Evolutionary conservation across 35 echinoderm and acorn worm species (phyloP), one percentile per base, ranked within the genome.

Genomic region (Lytechinus pictus): DNA sequence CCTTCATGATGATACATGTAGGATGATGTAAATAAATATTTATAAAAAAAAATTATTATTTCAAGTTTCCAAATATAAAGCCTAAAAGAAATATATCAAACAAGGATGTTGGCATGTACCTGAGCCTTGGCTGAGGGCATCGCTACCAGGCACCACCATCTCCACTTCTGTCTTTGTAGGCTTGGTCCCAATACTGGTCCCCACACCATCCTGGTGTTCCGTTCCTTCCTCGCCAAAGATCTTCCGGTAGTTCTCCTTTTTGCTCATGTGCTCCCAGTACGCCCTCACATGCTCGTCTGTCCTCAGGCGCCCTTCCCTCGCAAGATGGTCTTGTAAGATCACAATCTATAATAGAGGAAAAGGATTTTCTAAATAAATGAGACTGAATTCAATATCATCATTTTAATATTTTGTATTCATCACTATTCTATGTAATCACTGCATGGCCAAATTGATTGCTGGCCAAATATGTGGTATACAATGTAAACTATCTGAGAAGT

Each of bases 221-320:
- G 56, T 54, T 6, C 72, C 95, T 27, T 79, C 96, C 29, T 86
- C 91, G 89, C 86, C 96, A 71, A 99, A 95, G 95, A 97, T 95
- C 89, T 86, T 52, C 4, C 28, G 54, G 60, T 93, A 94, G 44
- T 66, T 95, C 10, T 96, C 98, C 21, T 95, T 97, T 27, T 96
- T 96, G 21, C 21, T 72, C 52, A 99, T 96, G n/a, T 96, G 94
- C 27, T 96, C 96, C 98, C 98, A 99, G 94, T 97, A 99, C 2
- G 94, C 95, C 9, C 96, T 96, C 33, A 96, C 87, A 29, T 99
- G 95, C 94, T 96, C 92, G 12, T 95, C 92, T 54, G 95, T 96
- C 29, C 92, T 96, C 54, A 99, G 54, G 92, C 96, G 96, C 71
- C 98, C 98, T 27, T 99, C 98, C 57, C 96, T 99, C 53, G 86